A percentile compares a stretch with the other conserved stretches of the same genome.
phyloP scores from a whole-genome alignment of 2,888 invertebrate genomes.

The Phaedon cochleariae region DNA sequence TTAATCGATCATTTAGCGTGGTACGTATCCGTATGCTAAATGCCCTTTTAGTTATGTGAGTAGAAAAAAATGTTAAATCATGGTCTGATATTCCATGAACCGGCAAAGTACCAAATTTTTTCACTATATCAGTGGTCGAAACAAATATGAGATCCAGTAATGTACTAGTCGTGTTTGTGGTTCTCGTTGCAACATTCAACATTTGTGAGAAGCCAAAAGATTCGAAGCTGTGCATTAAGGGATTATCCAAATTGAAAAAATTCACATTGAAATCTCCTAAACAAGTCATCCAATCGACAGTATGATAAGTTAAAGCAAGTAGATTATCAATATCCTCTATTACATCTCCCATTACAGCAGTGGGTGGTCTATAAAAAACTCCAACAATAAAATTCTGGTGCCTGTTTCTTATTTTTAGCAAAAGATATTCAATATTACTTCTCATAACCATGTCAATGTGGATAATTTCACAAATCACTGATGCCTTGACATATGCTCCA shows the following conservation, averaged over 20 bases:
- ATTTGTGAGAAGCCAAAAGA: too few species aligned
- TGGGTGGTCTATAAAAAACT: slow-evolving; percentile 23
- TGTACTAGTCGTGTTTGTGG: too few species aligned
- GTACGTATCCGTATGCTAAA: too few species aligned
- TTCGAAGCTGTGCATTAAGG: slow-evolving; percentile 2
- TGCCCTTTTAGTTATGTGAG: too few species aligned
- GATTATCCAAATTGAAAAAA: slow-evolving; percentile 20
- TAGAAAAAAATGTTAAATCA: slow-evolving; percentile 5
- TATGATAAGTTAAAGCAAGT: slow-evolving; percentile 6
- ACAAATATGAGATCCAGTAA: too few species aligned
- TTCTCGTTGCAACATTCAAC: too few species aligned
- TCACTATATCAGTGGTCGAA: too few species aligned
- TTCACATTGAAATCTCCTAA: too few species aligned
- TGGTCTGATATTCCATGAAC: slow-evolving; percentile 16
- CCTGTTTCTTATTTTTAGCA: slow-evolving; percentile 7
- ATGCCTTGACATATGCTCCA: too few species aligned
- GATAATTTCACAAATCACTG: slow-evolving; percentile 2
- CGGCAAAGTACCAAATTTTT: slow-evolving; percentile 6
- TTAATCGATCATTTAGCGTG: too few species aligned
- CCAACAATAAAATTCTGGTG: slow-evolving; percentile 20
- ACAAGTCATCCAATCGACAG: too few species aligned
- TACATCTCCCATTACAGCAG: background rate
- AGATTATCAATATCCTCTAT: slow-evolving; percentile 19
- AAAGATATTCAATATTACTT: background rate
- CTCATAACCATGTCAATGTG: slow-evolving; percentile 1